Evolutionary conservation across 2,113 vertebrate genomes (phyloP).

Genomic region (Cichladusa arquata): DNA sequence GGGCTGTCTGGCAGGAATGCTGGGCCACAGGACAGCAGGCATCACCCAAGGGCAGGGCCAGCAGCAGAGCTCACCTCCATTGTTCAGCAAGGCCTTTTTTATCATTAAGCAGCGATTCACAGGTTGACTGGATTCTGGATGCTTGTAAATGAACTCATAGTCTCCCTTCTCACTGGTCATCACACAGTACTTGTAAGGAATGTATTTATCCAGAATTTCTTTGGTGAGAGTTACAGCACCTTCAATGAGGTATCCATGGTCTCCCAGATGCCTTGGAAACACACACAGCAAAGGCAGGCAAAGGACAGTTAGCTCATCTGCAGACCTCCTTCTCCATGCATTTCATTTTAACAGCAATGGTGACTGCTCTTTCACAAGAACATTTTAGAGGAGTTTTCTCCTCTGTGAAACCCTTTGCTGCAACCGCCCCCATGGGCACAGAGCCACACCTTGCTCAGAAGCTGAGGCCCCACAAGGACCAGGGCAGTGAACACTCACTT

Average conservation of each 20-base stretch:
- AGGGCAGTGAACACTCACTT: not conserved
- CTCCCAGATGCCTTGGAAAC: slow-evolving; percentile 66
- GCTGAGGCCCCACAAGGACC: not conserved
- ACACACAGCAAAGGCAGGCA: not conserved
- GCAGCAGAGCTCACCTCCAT: not conserved
- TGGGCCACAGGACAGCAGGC: not conserved
- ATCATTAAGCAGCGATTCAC: slow-evolving; percentile 66
- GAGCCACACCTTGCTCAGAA: rapidly evolving
- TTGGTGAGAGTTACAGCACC: slow-evolving; percentile 68
- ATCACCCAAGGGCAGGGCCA: not conserved
- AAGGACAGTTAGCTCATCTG: not conserved
- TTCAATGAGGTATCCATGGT: slow-evolving; percentile 79
- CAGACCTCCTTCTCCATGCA: rapidly evolving
- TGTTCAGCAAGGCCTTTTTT: rapidly evolving
- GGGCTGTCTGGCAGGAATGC: not conserved
- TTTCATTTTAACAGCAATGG: not conserved
- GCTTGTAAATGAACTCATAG: slow-evolving; percentile 71
- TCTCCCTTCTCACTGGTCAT: not conserved
- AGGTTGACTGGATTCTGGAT: rapidly evolving
- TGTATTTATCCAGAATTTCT: not conserved
- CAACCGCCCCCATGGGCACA: rapidly evolving
- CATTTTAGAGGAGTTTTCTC: not conserved
- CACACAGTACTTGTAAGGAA: slow-evolving; percentile 86
- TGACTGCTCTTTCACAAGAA: not conserved
- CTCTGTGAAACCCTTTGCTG: not conserved